Base-by-base conservation (phyloP, 2,113 vertebrate species). In the Hippocampus guttulatus region DNA sequence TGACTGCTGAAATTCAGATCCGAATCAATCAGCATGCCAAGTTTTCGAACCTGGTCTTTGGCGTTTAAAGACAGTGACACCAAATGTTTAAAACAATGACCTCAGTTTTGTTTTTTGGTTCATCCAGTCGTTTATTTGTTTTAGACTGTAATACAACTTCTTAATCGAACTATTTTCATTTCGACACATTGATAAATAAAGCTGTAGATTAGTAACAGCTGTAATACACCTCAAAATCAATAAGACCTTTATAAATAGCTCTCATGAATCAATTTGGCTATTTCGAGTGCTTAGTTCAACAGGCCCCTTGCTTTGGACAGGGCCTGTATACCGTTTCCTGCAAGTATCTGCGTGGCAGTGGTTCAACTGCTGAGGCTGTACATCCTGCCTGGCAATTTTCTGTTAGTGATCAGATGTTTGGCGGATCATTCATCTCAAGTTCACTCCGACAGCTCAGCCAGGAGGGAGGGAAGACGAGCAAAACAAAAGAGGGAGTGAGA, bases 371-470 rank as follows among this genome's bases (percentile, higher is more conserved):
- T 63, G 72, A 12, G 33, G 52, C 75, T 54, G 21, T 60, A 64
- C 67, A 73, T 71, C 76, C 68, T 5, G 27, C 60, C 64, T 51
- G 67, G 64, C 15, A 45, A 68, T 70, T 76, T 65, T 64, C 62
- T 43, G 69, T 65, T 72, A 79, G 68, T 61, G 71, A 82, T 87
- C 81, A 81, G 78, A 77, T 81, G 77, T 81, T 81, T 76, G 70
- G 2, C 67, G 71, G 45, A 73, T 76, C 79, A 83, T 58, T 86
- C 82, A 83, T 84, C 78, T 83, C 51, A 51, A 74, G 75, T 79
- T 85, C 62, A 71, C 71, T 81, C 73, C 70, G 76, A 71, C 68
- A 73, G 72, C 78, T 38, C 70, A 72, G 80, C 70, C 21, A 2
- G 73, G 68, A 73, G 74, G 71, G 47, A 65, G 27, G 67, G 30